A percentile compares a stretch with the other conserved stretches of the same genome.
These are phyloP conservation scores for Anser brachyrhynchus DNA, from an alignment of 2,113 vertebrate species.

Conservation along the genomic window DNA sequence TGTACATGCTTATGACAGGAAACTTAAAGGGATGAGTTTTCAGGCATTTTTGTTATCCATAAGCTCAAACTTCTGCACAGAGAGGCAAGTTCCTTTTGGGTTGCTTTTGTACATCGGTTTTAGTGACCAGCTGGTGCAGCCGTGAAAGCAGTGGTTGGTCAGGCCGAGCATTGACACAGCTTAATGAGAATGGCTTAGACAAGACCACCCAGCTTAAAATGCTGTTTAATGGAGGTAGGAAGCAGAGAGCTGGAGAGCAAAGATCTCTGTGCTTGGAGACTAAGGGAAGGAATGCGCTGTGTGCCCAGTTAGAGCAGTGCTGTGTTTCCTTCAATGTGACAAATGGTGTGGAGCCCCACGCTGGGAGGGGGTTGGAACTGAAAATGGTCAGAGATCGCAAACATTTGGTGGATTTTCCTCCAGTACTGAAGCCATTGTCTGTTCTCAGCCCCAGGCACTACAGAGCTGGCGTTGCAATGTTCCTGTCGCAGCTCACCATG, in stretches of 20 bases:
- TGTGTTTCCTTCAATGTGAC: neutral
- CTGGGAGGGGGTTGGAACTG: neutral
- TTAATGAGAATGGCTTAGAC: neutral
- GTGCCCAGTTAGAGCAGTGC: neutral
- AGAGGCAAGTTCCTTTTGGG: neutral
- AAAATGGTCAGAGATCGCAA: neutral
- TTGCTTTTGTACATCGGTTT: neutral
- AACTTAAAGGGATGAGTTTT: neutral
- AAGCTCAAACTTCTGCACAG: neutral
- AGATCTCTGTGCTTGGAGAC: constrained; percentile 4
- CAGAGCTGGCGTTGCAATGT: neutral
- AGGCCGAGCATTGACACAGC: neutral
- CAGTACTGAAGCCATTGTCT: neutral
- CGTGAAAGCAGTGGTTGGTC: neutral
- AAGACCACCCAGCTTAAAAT: constrained; percentile 16
- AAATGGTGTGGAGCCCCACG: neutral
- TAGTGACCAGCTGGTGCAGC: neutral
- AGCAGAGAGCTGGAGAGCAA: neutral
- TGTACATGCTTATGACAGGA: neutral
- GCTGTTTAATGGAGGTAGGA: neutral
- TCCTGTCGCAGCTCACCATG: neutral
- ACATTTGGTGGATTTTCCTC: neutral
- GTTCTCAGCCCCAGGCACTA: neutral
- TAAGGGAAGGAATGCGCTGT: neutral
- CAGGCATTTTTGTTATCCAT: neutral